Evolutionary conservation across 2,888 invertebrate genomes (phyloP), one percentile per base, ranked within the genome.

Genomic region (Boloria euphrosyne): DNA sequence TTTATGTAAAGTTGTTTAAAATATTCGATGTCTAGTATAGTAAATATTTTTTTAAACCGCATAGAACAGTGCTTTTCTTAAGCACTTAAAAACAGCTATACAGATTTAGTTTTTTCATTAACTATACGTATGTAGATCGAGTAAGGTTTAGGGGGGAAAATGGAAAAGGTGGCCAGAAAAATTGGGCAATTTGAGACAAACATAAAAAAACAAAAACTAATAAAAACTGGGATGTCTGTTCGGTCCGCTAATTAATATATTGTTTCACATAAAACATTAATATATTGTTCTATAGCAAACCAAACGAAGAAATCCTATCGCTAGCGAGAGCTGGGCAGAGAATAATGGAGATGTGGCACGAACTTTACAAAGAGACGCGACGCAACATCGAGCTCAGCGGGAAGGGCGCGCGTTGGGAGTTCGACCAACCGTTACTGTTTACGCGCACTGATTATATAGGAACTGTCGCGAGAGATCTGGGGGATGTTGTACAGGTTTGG

Each of bases 391-490:
- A 98, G 84, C 85, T 95, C 16, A 96, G 97, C 2, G 97, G 97
- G 0, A 96, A 97, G 73, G 97, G 97, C 31, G 94, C 95, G 4
- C 93, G 98, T 13, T 98, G 98, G 98, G 98, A 98, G 85, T 98
- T 98, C 84, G 96, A 98, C 79, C 95, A 96, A 75, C 94, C 94
- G 14, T 93, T 94, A 51, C 88, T 98, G 43, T 98, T 98, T 84
- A 95, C 95, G 2, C 94, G 95, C 67, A 97, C 98, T 0, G 97
- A 98, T 79, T 98, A 98, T 76, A 96, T 98, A 74, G 95, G 95
- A 2, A 93, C 93, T 10, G 97, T 98, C 13, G 96, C 96, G 68
- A 91, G 93, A 57, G 96, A 98, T 79, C 90, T 98, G 46, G 93
- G 95, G n/a, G 94, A 96, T 70, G 94, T 97, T 22, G 95, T 96